Base-by-base conservation (phyloP, 1,140 invertebrate species). In the Ganaspis sp. region DNA sequence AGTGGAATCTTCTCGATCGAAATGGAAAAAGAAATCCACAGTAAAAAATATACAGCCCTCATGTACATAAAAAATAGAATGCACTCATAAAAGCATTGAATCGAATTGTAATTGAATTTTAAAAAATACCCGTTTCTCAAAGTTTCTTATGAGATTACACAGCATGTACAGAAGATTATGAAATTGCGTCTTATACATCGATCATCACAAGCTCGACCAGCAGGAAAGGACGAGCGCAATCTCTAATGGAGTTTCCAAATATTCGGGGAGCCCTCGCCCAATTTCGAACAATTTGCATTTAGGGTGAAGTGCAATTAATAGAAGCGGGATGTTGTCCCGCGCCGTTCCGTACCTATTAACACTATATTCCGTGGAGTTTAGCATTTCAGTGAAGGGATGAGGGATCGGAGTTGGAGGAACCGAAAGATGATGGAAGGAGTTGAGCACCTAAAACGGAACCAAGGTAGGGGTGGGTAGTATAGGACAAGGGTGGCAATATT, bases 251-350 rank as follows among this genome's bases (percentile, higher is more conserved):
- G 88, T 91, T 91, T 91, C 89, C 90, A 91, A 91, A 91, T 91
- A 91, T 91, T 91, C 90, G 88, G 85, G 89, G 86, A 90, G 90
- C 89, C 87, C 90, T 90, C 89, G 88, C 90, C 90, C 89, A 90
- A 91, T 91, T 91, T 90, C 87, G 87, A 90, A 91, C 90, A 90
- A 91, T 91, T 91, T 91, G 89, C 90, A 91, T 91, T 91, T 90
- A 90, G 88, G 90, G 89, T 89, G 87, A 90, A 91, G 89, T 89
- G 89, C 90, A 91, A 91, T 91, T 91, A 91, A 91, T 91, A 90
- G 89, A 87, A 90, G 89, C 89, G 89, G 87, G 88, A 86, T 90
- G 88, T 90, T 90, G 88, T 89, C 82, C 84, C 86, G 82, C 83
- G 80, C 89, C 88, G 90, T 89, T 90, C 89, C 88, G 85, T 85